These are phyloP conservation scores for Cranoglanis bouderius DNA, from an alignment of 2,113 vertebrate genomes.

Conservation along the genomic window DNA sequence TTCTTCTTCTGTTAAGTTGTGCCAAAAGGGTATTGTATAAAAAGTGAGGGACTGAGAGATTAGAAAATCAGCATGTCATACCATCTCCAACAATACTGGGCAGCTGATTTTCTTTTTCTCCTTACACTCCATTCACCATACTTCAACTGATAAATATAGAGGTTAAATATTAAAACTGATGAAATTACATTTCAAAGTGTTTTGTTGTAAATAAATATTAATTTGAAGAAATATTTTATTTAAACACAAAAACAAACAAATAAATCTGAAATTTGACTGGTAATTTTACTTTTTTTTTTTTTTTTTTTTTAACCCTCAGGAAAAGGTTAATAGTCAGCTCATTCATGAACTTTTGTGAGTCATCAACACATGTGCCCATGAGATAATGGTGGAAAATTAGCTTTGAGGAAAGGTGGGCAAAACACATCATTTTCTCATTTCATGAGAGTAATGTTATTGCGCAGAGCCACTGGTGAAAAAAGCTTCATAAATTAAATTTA, in stretches of 20 bases:
- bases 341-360: not conserved
- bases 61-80: not conserved
- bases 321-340: not conserved
- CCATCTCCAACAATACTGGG: not conserved
- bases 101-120: not conserved
- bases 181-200: not conserved
- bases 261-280: not conserved
- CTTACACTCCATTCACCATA: not conserved
- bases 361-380: constrained; percentile 1
- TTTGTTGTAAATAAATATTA: not conserved
- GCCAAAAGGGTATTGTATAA: not conserved
- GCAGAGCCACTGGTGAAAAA: constrained; percentile 17
- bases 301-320: not conserved
- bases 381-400: constrained; percentile 15
- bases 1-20: not conserved
- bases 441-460: constrained; percentile 31
- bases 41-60: not conserved
- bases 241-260: not conserved
- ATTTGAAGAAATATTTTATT: not conserved
- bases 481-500: constrained; percentile 23
- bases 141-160: not conserved
- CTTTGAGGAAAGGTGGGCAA: not conserved
- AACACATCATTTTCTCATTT: constrained; percentile 30
- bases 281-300: not conserved
- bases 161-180: not conserved